These are phyloP conservation scores for Apodemus agrarius DNA, from an alignment of 2,797 vertebrate species.

Conservation along the genomic window DNA sequence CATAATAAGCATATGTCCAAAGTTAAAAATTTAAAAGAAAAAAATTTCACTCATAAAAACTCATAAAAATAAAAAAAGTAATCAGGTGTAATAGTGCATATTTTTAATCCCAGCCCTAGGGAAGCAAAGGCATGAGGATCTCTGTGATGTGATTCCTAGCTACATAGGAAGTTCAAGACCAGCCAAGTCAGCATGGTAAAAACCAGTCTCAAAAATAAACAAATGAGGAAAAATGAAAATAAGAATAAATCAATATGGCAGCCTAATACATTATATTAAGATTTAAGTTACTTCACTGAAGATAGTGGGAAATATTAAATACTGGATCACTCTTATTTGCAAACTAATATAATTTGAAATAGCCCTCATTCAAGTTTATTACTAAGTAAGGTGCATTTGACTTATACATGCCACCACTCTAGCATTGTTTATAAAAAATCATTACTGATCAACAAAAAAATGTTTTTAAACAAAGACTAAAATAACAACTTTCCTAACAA, in stretches of 20 bases:
- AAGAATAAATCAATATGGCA: not conserved
- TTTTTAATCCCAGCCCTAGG: no score
- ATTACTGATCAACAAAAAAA: not conserved
- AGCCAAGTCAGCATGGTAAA: not conserved
- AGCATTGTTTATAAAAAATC: not conserved
- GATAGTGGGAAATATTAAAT: rapidly evolving
- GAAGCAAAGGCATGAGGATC: no score
- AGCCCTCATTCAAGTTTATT: not conserved
- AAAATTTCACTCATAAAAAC: no score
- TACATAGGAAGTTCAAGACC: not conserved
- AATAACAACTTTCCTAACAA: not conserved
- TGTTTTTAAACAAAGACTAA: not conserved
- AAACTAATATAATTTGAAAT: not conserved
- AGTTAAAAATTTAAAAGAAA: no score
- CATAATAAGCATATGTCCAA: no score
- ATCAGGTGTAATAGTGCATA: no score
- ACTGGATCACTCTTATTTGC: not conserved
- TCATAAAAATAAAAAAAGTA: no score
- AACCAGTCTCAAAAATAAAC: not conserved
- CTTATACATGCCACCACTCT: not conserved
- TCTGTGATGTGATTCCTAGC: no score
- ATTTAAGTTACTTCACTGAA: not conserved
- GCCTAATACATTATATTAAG: not conserved
- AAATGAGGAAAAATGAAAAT: not conserved
- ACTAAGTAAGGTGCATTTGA: no score